Evolutionary conservation across 2,797 vertebrate genomes (phyloP).

Genomic region (Acridotheres tristis): DNA sequence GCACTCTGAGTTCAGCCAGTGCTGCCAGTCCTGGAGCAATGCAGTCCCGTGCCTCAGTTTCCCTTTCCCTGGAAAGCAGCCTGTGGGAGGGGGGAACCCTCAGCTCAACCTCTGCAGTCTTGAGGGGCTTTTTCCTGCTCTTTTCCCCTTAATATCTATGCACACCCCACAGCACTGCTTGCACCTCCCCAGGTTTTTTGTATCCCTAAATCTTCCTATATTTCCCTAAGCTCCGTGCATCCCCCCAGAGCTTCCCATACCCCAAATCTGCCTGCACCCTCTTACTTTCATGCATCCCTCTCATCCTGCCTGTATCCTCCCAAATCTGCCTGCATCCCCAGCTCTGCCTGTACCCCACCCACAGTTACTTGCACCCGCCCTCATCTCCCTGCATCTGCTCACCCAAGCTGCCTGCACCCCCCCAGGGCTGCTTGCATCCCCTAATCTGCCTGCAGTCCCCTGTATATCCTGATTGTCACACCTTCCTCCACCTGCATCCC

Average conservation of each 20-base stretch:
- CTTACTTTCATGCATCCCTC: neutral
- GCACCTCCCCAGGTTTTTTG: neutral
- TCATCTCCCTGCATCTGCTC: neutral
- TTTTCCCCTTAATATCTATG: rapidly evolving
- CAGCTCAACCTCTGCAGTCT: neutral
- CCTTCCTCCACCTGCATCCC: neutral
- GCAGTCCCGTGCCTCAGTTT: neutral
- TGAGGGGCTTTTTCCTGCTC: rapidly evolving
- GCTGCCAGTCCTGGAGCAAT: neutral
- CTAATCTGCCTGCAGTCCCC: neutral
- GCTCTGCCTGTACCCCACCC: neutral
- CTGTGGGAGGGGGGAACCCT: rapidly evolving
- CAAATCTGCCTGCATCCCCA: neutral
- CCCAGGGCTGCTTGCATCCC: neutral
- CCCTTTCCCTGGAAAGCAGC: neutral
- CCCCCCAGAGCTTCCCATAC: too few species aligned
- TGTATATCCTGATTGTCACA: neutral
- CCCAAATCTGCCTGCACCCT: neutral
- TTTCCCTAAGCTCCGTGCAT: rapidly evolving
- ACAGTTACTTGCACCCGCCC: neutral
- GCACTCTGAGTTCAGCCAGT: rapidly evolving
- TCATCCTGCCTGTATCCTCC: neutral
- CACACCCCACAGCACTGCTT: rapidly evolving
- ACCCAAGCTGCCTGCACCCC: neutral
- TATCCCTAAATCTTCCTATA: neutral